phyloP scores from a whole-genome alignment of 2,888 invertebrate genomes.

The Eueremaeus valkanovi region DNA sequence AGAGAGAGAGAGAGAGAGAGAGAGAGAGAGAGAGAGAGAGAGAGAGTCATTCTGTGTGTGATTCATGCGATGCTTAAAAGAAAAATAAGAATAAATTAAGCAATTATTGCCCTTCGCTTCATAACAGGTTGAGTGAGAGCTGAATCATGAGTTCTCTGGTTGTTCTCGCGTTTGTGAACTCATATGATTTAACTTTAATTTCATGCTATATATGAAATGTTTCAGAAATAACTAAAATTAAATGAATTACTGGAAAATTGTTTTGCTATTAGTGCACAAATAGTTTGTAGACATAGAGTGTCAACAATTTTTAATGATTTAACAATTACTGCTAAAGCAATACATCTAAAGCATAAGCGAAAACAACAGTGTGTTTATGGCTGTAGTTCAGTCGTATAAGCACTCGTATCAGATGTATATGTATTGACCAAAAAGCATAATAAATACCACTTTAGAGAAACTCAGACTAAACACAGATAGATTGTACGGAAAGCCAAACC shows the following conservation, averaged over 20 bases:
- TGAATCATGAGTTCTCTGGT: neutral
- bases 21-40: too few species aligned
- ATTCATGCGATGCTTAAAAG: neutral
- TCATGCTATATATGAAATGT: neutral
- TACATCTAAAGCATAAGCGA: too few species aligned
- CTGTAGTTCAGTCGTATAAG: neutral
- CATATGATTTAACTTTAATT: neutral
- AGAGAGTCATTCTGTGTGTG: neutral
- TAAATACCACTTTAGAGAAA: neutral
- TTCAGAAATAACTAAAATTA: neutral
- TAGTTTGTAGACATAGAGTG: too few species aligned
- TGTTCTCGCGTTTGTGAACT: too few species aligned
- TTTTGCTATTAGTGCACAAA: too few species aligned
- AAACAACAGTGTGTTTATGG: neutral
- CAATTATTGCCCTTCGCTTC: neutral
- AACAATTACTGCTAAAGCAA: too few species aligned
- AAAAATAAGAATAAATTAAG: constrained; percentile 3
- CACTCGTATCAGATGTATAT: neutral
- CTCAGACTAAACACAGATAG: neutral
- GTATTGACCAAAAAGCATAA: neutral
- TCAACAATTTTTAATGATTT: too few species aligned
- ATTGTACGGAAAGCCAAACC: too few species aligned
- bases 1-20: too few species aligned
- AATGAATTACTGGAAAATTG: too few species aligned
- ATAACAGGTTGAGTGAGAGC: constrained; percentile 20